A percentile compares a stretch with the other conserved stretches of the same genome.
These are phyloP conservation scores for Rhinichthys osculus DNA, from an alignment of 2,797 vertebrate genomes.

Conservation along the genomic window DNA sequence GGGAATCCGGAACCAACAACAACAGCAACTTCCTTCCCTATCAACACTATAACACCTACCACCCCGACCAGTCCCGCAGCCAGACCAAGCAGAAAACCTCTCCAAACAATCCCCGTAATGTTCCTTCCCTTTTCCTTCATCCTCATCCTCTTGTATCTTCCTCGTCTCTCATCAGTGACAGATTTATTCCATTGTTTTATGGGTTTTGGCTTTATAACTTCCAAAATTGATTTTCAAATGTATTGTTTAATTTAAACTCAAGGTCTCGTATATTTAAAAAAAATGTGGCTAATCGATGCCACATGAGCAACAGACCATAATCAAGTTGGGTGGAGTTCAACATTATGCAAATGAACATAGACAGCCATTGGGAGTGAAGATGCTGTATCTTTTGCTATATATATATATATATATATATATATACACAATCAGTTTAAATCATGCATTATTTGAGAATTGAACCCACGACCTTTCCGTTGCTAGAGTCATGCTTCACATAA, in stretches of 20 bases:
- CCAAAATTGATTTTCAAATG: neutral
- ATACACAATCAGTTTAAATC: neutral
- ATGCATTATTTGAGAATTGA: neutral
- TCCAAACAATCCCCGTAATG: slow-evolving; percentile 85
- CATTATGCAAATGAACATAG: neutral
- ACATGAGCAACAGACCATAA: neutral
- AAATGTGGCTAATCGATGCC: neutral
- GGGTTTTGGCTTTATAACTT: neutral
- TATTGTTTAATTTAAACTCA: slow-evolving; percentile 10
- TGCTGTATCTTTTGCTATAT: neutral
- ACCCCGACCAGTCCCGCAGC: slow-evolving; percentile 88
- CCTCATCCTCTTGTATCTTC: slow-evolving; percentile 35
- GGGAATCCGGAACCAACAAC: slow-evolving; percentile 84
- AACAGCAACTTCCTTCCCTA: slow-evolving; percentile 83
- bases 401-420: neutral
- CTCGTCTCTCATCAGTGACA: neutral
- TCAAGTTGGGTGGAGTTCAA: neutral
- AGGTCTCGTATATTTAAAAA: neutral
- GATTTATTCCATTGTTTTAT: slow-evolving; percentile 47
- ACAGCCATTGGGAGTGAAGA: neutral
- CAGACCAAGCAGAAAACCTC: slow-evolving; percentile 80
- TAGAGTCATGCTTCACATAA: neutral
- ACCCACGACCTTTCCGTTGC: neutral
- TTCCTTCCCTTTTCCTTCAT: slow-evolving; percentile 66
- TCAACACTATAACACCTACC: slow-evolving; percentile 91